A percentile compares a stretch with the other conserved stretches of the same genome.
Evolutionary conservation across 2,113 vertebrate species (phyloP).

Genomic region (Epinephelus moara): DNA sequence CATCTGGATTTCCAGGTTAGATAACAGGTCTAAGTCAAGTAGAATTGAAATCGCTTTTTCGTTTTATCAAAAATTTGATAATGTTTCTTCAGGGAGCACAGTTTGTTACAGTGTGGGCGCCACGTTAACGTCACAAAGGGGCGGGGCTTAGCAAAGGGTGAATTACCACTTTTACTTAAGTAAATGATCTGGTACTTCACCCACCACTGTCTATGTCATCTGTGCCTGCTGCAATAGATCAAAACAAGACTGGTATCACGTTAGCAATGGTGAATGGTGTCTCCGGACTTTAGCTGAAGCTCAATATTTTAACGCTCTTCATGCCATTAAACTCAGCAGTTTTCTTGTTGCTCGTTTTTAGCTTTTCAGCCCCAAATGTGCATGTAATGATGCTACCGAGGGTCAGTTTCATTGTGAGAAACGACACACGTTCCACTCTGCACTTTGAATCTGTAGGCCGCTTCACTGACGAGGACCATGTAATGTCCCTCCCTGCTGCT

Average conservation of each 20-base stretch:
- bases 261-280: slow-evolving; percentile 26
- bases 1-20: too few species aligned
- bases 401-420: slow-evolving; percentile 80
- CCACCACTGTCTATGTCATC: not conserved
- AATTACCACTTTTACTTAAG: too few species aligned
- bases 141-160: too few species aligned
- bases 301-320: slow-evolving; percentile 5
- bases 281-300: slow-evolving; percentile 36
- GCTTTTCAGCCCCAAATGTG: slow-evolving; percentile 58
- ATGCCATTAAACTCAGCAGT: slow-evolving; percentile 55
- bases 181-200: not conserved
- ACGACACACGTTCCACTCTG: slow-evolving; percentile 62
- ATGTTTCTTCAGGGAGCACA: too few species aligned
- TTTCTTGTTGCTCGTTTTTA: slow-evolving; percentile 51
- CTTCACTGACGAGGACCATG: slow-evolving; percentile 82
- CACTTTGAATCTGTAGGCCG: slow-evolving; percentile 83
- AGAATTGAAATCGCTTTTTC: too few species aligned
- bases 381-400: slow-evolving; percentile 76
- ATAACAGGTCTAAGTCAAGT: too few species aligned
- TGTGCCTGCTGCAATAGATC: slow-evolving; percentile 9
- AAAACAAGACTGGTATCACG: slow-evolving; percentile 10
- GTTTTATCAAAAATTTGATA: too few species aligned
- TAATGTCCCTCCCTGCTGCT: slow-evolving; percentile 91
- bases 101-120: too few species aligned
- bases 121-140: too few species aligned